Evolutionary conservation across 2,888 invertebrate species (phyloP).

Genomic region (Phortica okadai): DNA sequence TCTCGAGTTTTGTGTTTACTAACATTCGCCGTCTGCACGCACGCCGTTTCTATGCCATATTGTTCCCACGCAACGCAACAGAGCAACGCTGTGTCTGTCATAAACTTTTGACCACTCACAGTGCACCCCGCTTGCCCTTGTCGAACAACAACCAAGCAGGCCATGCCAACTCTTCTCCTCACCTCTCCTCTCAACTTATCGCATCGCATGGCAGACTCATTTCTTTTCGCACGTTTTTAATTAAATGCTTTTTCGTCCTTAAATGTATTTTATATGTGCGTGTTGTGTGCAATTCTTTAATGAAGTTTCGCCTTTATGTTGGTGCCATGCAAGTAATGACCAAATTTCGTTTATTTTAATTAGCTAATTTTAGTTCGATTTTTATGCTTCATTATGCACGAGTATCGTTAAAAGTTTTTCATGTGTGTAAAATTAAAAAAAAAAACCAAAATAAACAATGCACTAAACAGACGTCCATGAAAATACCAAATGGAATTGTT

Average conservation of each 20-base stretch:
- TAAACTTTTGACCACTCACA: not conserved
- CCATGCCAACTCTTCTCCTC: not conserved
- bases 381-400: not conserved
- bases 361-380: slow-evolving; percentile 12
- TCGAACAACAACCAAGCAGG: not conserved
- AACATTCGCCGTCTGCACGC: not conserved
- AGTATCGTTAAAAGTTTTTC: not conserved
- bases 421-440: not conserved
- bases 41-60: not conserved
- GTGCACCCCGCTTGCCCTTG: not conserved
- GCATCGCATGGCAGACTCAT: not conserved
- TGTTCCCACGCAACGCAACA: slow-evolving; percentile 6
- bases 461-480: no score
- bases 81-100: not conserved
- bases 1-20: slow-evolving; percentile 38
- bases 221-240: not conserved
- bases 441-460: no score
- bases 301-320: slow-evolving; percentile 35
- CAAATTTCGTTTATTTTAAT: slow-evolving; percentile 15
- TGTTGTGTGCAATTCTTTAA: slow-evolving; percentile 31
- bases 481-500: no score
- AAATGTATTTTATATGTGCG: not conserved
- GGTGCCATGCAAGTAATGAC: not conserved
- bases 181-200: not conserved
- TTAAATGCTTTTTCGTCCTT: not conserved